Evolutionary conservation across 64 coral and sea anemone genomes (phyloP).

Genomic region (Porites australiensis): DNA sequence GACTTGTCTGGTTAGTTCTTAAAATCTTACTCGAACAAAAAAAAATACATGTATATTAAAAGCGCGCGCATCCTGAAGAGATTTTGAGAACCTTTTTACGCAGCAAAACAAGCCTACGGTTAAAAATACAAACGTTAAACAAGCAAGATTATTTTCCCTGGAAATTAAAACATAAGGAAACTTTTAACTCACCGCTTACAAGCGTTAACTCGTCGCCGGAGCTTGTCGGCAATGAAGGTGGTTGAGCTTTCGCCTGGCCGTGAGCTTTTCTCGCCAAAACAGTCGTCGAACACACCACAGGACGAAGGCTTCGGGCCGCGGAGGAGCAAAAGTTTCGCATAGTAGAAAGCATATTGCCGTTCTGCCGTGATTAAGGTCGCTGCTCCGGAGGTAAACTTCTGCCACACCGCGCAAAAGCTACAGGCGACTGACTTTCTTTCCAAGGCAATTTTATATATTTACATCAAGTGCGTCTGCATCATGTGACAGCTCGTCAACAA

Average conservation of each 20-base stretch:
- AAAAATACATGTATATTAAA: too few relatives aligned
- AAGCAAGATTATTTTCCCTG: not conserved
- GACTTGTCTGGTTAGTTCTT: too few relatives aligned
- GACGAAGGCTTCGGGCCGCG: not conserved
- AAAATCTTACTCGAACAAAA: too few relatives aligned
- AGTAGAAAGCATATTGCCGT: constrained; percentile 10
- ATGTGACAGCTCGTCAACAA: constrained; percentile 37
- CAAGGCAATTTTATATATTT: not conserved
- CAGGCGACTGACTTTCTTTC: not conserved
- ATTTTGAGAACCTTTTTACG: too few relatives aligned
- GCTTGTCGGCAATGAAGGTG: not conserved
- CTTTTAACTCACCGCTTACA: constrained; percentile 25
- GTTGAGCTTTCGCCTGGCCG: constrained; percentile 15
- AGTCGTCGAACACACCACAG: not conserved
- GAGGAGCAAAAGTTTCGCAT: constrained; percentile 22
- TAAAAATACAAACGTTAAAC: not conserved
- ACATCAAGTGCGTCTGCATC: not conserved
- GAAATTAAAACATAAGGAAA: not conserved
- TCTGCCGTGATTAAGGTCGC: not conserved
- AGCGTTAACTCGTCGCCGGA: constrained; percentile 14
- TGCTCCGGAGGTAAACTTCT: not conserved
- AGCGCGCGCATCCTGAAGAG: too few relatives aligned
- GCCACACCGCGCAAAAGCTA: not conserved
- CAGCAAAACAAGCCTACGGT: too few relatives aligned
- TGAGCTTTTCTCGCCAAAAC: constrained; percentile 12